Percentiles rank a stretch among this genome's conserved stretches.
phyloP scores from a whole-genome alignment of 2,797 vertebrate genomes.

The Dryobates pubescens region DNA sequence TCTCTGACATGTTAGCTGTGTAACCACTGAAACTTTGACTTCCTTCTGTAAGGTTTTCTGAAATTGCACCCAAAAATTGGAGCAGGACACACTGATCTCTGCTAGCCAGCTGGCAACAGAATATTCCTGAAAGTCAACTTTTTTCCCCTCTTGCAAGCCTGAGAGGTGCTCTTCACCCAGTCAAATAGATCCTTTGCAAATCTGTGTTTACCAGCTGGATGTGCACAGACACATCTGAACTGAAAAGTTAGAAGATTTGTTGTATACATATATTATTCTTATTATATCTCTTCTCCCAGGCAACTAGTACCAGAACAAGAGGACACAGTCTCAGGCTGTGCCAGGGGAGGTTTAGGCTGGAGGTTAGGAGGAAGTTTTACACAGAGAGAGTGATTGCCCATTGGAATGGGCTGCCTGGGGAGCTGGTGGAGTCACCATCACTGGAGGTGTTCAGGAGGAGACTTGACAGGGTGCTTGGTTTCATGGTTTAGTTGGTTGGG shows the following conservation, averaged over 20 bases:
- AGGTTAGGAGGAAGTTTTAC: too few relatives aligned
- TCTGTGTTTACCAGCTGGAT: neutral
- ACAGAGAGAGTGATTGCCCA: too few relatives aligned
- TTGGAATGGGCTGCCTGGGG: too few relatives aligned
- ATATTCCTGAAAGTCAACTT: neutral
- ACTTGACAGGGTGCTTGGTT: too few relatives aligned
- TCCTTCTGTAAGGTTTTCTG: neutral
- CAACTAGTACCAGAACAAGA: too few relatives aligned
- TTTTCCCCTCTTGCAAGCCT: accelerated
- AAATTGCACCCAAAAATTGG: neutral
- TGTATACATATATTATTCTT: neutral
- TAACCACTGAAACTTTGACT: neutral
- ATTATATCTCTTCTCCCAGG: too few relatives aligned
- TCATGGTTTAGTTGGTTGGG: too few relatives aligned
- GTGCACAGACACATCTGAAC: neutral
- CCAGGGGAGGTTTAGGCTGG: too few relatives aligned
- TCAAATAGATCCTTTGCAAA: neutral
- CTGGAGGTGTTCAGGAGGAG: too few relatives aligned
- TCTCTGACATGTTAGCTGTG: neutral
- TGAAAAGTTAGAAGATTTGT: neutral
- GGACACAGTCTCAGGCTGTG: too few relatives aligned
- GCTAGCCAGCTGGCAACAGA: neutral
- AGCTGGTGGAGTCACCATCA: too few relatives aligned
- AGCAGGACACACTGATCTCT: neutral
- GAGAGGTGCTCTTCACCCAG: too few relatives aligned